phyloP scores from a whole-genome alignment of 1,140 invertebrate genomes.

The Melitaea cinxia region DNA sequence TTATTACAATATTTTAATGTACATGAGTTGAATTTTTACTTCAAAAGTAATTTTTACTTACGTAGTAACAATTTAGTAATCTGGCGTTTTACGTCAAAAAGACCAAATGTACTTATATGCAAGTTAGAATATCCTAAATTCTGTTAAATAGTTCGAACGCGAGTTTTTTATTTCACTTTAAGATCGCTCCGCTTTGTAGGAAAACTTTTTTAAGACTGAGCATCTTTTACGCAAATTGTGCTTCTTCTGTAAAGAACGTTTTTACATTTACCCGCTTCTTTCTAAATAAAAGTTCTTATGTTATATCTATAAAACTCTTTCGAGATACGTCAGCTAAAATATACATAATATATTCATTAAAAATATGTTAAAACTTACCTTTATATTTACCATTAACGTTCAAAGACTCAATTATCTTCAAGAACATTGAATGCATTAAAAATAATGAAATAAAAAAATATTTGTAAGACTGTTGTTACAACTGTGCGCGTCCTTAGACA shows the following conservation, averaged over 20 bases:
- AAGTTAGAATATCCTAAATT: not conserved
- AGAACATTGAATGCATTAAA: too few relatives aligned
- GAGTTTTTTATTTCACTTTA: not conserved
- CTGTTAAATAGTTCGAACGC: not conserved
- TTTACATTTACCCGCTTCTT: not conserved
- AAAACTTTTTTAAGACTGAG: not conserved
- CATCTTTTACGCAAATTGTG: not conserved
- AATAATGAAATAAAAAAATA: not conserved
- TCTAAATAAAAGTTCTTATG: too few relatives aligned
- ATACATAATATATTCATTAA: too few relatives aligned
- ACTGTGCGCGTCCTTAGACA: constrained; percentile 33
- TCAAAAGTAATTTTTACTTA: not conserved
- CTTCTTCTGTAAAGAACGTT: not conserved
- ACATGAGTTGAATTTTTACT: not conserved
- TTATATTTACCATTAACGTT: too few relatives aligned
- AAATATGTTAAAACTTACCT: too few relatives aligned
- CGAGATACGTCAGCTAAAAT: too few relatives aligned
- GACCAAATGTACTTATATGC: not conserved
- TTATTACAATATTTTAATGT: not conserved
- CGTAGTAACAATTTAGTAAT: not conserved
- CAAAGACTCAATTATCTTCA: too few relatives aligned
- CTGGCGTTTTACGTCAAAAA: not conserved
- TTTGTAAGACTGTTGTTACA: not conserved
- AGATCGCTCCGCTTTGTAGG: not conserved
- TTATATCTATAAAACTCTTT: too few relatives aligned